phyloP scores from a whole-genome alignment of 1,140 invertebrate species.

The Leucophenga varia region DNA sequence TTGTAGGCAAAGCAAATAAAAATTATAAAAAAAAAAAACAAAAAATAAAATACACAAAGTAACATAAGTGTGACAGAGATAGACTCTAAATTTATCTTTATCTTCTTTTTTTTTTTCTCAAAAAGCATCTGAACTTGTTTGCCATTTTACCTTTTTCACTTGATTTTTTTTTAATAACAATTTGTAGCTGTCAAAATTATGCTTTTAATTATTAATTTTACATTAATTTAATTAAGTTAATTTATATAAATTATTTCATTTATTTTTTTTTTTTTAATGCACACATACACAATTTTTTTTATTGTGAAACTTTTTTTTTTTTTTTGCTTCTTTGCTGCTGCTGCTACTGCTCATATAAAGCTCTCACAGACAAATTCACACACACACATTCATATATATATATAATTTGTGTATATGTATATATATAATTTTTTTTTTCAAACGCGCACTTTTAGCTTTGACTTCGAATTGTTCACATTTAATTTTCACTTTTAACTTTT shows the following conservation, averaged over 20 bases:
- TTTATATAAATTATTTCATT: no score
- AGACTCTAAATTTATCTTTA: slow-evolving; percentile 20
- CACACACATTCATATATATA: slow-evolving; percentile 13
- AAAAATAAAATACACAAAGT: slow-evolving; percentile 37
- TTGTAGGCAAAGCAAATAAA: slow-evolving; percentile 39
- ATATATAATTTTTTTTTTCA: slow-evolving; percentile 29
- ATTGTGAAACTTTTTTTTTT: slow-evolving; percentile 17
- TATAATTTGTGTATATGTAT: slow-evolving; percentile 20
- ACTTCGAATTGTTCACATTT: slow-evolving; percentile 23
- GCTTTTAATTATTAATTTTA: no score
- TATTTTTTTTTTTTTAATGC: no score
- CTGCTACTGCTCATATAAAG: slow-evolving; percentile 2
- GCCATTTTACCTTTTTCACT: no score
- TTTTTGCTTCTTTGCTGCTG: not conserved
- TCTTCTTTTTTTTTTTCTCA: no score
- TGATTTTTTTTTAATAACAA: no score
- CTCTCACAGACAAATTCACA: slow-evolving; percentile 17
- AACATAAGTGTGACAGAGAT: slow-evolving; percentile 17
- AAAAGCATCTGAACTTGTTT: no score
- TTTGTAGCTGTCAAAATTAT: no score
- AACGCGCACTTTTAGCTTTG: slow-evolving; percentile 32
- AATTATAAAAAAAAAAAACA: slow-evolving; percentile 33
- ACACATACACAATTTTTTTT: slow-evolving; percentile 33
- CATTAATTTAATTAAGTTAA: no score
- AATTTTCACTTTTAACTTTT: slow-evolving; percentile 21